Conservation (phyloP, 2,113 vertebrate genomes). For the Triplophysa siluroides region DNA sequence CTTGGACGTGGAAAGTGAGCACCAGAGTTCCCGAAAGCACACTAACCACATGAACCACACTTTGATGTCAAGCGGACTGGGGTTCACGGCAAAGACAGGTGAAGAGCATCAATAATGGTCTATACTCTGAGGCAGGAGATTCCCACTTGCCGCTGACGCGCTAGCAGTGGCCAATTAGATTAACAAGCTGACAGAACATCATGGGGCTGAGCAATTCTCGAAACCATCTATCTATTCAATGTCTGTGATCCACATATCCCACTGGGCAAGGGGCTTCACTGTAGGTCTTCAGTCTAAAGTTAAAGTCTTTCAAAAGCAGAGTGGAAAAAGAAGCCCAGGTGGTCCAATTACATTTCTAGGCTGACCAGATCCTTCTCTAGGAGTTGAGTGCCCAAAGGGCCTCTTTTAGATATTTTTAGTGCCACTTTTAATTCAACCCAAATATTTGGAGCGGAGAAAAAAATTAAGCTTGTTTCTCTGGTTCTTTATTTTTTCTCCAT, state of each 20-base stretch:
- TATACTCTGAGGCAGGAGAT: slow-evolving; percentile 31
- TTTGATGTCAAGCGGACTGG: background rate
- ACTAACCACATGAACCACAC: background rate
- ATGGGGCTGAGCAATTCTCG: slow-evolving; percentile 27
- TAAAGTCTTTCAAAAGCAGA: slow-evolving; percentile 25
- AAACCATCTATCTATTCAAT: slow-evolving; percentile 12
- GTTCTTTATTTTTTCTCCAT: slow-evolving; percentile 48
- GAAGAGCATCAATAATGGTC: slow-evolving; percentile 49
- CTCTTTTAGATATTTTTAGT: slow-evolving; percentile 33
- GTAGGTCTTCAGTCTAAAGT: slow-evolving; percentile 19
- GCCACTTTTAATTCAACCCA: background rate
- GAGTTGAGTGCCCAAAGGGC: background rate
- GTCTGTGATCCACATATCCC: slow-evolving; percentile 22
- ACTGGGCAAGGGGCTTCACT: background rate
- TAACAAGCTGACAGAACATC: slow-evolving; percentile 56
- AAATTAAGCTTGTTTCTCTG: slow-evolving; percentile 36
- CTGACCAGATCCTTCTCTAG: background rate
- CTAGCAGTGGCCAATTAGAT: slow-evolving; percentile 52
- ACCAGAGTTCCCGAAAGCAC: background rate
- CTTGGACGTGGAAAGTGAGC: background rate
- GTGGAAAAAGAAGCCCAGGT: slow-evolving; percentile 23
- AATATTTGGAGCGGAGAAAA: background rate
- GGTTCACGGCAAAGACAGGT: slow-evolving; percentile 35
- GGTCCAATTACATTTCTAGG: slow-evolving; percentile 40
- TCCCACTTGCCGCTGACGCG: slow-evolving; percentile 33